Percentiles rank a stretch among this genome's conserved stretches.
Conservation (phyloP, 2,888 invertebrate genomes). For the Acrobasis suavella region DNA sequence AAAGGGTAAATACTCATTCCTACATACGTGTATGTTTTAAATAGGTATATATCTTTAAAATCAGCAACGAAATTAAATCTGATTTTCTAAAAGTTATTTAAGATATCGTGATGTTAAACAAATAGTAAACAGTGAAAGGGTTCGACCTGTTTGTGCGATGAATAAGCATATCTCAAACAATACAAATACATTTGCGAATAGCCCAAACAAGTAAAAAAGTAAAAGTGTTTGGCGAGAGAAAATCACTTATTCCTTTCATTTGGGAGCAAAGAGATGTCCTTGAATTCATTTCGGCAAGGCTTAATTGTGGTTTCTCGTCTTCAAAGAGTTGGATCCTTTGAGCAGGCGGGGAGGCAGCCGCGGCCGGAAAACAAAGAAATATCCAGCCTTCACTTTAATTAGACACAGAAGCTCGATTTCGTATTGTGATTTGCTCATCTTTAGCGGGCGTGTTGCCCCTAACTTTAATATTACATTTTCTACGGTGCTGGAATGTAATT, state of each 20-base stretch:
- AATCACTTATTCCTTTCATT: conserved; percentile 64
- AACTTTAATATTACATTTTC: conserved; percentile 7
- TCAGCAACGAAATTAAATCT: too few species aligned
- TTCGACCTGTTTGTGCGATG: conserved; percentile 44
- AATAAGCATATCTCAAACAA: conserved; percentile 52
- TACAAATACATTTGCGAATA: conserved; percentile 55
- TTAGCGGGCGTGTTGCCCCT: conserved; percentile 4
- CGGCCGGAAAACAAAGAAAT: conserved; percentile 63
- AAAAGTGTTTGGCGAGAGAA: conserved; percentile 57
- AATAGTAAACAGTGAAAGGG: conserved; percentile 47
- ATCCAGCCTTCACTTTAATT: conserved; percentile 59
- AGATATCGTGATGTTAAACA: neutral
- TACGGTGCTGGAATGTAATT: neutral
- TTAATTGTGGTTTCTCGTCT: conserved; percentile 78
- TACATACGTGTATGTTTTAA: too few species aligned
- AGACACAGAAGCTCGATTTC: conserved; percentile 42
- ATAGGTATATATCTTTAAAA: too few species aligned
- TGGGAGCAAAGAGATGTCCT: conserved; percentile 68
- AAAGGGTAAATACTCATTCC: too few species aligned
- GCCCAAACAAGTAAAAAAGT: conserved; percentile 62
- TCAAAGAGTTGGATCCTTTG: conserved; percentile 78
- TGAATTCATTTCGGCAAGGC: conserved; percentile 73
- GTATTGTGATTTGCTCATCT: conserved; percentile 33
- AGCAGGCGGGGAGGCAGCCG: conserved; percentile 45
- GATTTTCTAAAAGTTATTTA: too few species aligned